Evolutionary conservation across 2,113 vertebrate genomes (phyloP).

Genomic region (Ceyx cyanopectus): DNA sequence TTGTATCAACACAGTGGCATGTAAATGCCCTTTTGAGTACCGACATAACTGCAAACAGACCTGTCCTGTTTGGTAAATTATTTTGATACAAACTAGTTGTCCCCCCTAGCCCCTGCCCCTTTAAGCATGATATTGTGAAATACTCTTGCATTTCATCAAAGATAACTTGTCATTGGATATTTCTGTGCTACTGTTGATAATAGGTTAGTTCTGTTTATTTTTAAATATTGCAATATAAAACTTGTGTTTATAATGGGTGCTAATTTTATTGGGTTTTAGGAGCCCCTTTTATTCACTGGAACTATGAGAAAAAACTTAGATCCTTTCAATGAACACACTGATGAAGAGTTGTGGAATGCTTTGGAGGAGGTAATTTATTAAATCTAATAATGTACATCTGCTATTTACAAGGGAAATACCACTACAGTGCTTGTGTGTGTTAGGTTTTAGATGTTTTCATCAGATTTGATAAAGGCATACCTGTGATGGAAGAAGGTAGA

Average conservation of each 20-base stretch:
- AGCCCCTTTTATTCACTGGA: constrained; percentile 92
- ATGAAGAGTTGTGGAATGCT: constrained; percentile 91
- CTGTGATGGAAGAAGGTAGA: neutral
- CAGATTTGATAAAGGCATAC: neutral
- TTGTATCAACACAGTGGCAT: constrained; percentile 32
- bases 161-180: neutral
- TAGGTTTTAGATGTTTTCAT: neutral
- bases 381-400: neutral
- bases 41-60: neutral
- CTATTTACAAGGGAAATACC: neutral
- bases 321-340: constrained; percentile 89
- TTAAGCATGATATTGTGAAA: neutral
- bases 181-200: neutral
- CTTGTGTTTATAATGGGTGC: neutral
- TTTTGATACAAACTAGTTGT: neutral
- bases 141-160: neutral
- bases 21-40: neutral
- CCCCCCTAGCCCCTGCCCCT: neutral
- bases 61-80: constrained; percentile 8
- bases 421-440: neutral
- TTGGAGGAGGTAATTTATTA: constrained; percentile 86
- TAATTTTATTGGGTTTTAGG: constrained; percentile 79
- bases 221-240: neutral
- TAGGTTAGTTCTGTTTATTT: neutral
- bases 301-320: constrained; percentile 96